Base-by-base conservation (phyloP, 2,888 invertebrate genomes). In the Cheilosia variabilis region DNA sequence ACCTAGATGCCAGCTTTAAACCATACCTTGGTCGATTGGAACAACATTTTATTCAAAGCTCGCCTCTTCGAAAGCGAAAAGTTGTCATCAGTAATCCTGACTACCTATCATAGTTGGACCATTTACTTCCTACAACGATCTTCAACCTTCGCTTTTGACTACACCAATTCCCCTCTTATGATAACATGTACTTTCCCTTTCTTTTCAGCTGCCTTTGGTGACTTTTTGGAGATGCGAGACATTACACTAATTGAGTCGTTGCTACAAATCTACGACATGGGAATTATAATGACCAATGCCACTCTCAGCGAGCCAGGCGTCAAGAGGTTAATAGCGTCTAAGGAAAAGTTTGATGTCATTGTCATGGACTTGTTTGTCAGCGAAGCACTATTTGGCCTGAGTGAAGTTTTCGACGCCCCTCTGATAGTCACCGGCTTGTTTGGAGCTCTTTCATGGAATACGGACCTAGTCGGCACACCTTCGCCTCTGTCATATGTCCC, bases 401-500 rank as follows among this genome's bases (percentile, higher is more conserved):
- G 89, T 2, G 90, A 91, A 41, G 88, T 89, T 5, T 92, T 91
- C 22, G 89, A 91, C n/a, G 92, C 91, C 0, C 90, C 91, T 1
- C 87, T 92, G 2, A 89, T 92, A 31, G 91, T 89, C 0, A 6
- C 91, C 1, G 89, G 90, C 0, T 88, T 91, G 0, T 89, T 91
- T 89, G 89, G 92, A 43, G 89, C 92, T 79, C 87, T 89, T 62
- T 87, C 89, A 78, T 90, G 91, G 91, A 90, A 90, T 45, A 90
- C 91, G 1, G 91, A 91, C 73, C 62, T 91, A 88, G 91, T 90
- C 10, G 79, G 92, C 2, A 87, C 90, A 2, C 92, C 93, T 0
- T 90, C 91, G 1, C 92, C 92, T 1, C 90, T 90, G 0, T 92
- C 92, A 0, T 92, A 91, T 81, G 89, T 92, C 22, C 91, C 92